Evolutionary conservation across 2,888 invertebrate genomes (phyloP).

Genomic region (Trachelus tabidus): DNA sequence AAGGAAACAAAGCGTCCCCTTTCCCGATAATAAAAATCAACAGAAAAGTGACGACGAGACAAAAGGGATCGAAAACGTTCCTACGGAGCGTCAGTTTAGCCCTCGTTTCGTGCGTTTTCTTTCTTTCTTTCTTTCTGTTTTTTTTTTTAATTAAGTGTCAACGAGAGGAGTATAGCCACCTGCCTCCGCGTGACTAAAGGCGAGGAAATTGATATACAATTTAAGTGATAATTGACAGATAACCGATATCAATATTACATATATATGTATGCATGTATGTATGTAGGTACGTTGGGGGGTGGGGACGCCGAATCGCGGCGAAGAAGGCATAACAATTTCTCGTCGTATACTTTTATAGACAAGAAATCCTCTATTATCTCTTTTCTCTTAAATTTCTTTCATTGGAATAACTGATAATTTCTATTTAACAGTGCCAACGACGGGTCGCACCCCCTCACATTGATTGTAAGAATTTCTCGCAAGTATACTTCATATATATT

Average conservation of each 20-base stretch:
- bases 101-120: constrained; percentile 3
- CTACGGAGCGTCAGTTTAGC: too few relatives aligned
- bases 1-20: too few relatives aligned
- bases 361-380: constrained; percentile 31
- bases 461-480: constrained; percentile 61
- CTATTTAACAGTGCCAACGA: constrained; percentile 56
- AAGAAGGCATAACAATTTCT: constrained; percentile 58
- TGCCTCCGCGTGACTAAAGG: constrained; percentile 34
- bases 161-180: too few relatives aligned
- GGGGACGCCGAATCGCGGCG: constrained; percentile 50
- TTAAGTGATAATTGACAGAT: constrained; percentile 64
- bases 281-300: too few relatives aligned
- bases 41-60: neutral
- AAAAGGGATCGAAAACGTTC: neutral
- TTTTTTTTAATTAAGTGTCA: constrained; percentile 12
- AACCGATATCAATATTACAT: constrained; percentile 56
- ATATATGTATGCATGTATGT: constrained; percentile 22
- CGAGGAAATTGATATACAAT: constrained; percentile 44
- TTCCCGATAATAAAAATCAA: too few relatives aligned
- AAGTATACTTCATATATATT: constrained; percentile 36
- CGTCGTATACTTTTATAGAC: constrained; percentile 28
- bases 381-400: constrained; percentile 1
- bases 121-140: neutral
- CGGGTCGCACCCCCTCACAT: constrained; percentile 55
- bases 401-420: constrained; percentile 43